Conservation (phyloP, 2,797 vertebrate genomes). For the Helarctos malayanus region DNA sequence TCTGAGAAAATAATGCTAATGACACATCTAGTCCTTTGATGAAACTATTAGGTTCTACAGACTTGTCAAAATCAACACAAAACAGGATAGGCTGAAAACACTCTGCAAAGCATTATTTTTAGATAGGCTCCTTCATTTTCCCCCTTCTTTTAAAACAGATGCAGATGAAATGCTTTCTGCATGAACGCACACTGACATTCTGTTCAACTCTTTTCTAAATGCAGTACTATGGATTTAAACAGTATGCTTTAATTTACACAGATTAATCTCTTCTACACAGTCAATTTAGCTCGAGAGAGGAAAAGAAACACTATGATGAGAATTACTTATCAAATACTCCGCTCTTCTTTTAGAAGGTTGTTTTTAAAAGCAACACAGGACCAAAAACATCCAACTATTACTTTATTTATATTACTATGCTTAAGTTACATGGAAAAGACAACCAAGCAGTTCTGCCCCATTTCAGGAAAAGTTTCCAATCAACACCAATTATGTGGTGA, state of each 20-base stretch:
- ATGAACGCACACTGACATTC: conserved; percentile 86
- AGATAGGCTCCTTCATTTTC: conserved; percentile 84
- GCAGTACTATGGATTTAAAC: conserved; percentile 82
- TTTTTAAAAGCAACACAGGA: conserved; percentile 89
- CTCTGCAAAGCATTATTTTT: conserved; percentile 87
- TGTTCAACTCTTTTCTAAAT: conserved; percentile 87
- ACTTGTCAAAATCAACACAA: conserved; percentile 63
- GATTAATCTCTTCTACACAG: conserved; percentile 81
- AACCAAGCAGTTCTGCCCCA: conserved; percentile 89
- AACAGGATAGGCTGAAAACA: conserved; percentile 42
- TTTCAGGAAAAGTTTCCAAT: conserved; percentile 88
- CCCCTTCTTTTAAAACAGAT: conserved; percentile 83
- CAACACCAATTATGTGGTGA: conserved; percentile 88
- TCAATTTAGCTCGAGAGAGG: conserved; percentile 81
- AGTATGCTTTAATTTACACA: conserved; percentile 84
- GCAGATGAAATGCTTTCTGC: conserved; percentile 84
- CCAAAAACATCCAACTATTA: conserved; percentile 88
- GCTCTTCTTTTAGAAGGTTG: conserved; percentile 84
- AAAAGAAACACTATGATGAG: conserved; percentile 81
- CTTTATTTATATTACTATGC: conserved; percentile 90
- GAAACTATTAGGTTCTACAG: conserved; percentile 28
- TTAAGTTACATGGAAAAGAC: conserved; percentile 90
- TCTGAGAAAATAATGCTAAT: conserved; percentile 59
- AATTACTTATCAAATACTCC: conserved; percentile 84
- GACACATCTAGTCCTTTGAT: conserved; percentile 53